These are phyloP conservation scores for Leuciscus waleckii DNA, from an alignment of 2,797 vertebrate genomes.

Conservation along the genomic window DNA sequence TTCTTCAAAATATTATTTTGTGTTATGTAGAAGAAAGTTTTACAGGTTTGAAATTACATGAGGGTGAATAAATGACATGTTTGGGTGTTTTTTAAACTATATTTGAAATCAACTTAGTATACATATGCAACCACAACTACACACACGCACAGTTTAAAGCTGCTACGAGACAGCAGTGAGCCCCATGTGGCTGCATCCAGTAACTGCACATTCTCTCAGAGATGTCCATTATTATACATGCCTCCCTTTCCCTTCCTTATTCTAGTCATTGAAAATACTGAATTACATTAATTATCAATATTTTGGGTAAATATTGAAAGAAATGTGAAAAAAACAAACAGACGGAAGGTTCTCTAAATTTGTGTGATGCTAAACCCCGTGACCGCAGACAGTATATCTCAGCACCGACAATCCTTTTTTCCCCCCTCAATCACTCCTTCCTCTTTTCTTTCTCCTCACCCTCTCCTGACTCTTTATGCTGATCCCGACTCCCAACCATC, in stretches of 20 bases:
- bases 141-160: background rate
- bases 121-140: background rate
- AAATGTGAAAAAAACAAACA: background rate
- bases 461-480: conserved; percentile 78
- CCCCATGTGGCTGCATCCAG: conserved; percentile 58
- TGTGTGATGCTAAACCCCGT: conserved; percentile 23
- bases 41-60: background rate
- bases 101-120: background rate
- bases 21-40: background rate
- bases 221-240: background rate
- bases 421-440: conserved; percentile 8
- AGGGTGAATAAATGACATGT: background rate
- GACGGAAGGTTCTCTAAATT: background rate
- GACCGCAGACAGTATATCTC: conserved; percentile 57
- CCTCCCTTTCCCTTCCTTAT: background rate
- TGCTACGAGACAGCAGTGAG: conserved; percentile 44
- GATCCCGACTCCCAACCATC: conserved; percentile 65
- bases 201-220: conserved; percentile 47
- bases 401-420: conserved; percentile 30
- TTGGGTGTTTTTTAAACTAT: background rate
- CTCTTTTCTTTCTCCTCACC: conserved; percentile 50
- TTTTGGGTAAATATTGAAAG: background rate
- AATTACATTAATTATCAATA: background rate
- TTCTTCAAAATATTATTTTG: background rate
- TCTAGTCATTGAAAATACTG: background rate